A percentile compares a stretch with the other conserved stretches of the same genome.
phyloP scores from a whole-genome alignment of 2,113 vertebrate genomes.

The Paralichthys olivaceus region DNA sequence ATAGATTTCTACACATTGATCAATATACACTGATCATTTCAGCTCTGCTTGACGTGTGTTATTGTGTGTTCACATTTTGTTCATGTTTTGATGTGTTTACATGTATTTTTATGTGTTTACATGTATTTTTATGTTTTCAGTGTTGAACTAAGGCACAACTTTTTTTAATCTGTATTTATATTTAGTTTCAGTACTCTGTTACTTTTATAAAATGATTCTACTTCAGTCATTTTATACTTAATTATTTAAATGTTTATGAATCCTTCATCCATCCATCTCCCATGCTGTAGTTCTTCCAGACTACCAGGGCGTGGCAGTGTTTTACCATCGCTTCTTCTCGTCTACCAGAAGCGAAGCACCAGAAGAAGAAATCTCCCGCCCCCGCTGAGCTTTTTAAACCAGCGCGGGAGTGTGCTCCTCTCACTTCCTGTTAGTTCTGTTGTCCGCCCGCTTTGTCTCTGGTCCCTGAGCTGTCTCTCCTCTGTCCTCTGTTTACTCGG shows the following conservation, averaged over 20 bases:
- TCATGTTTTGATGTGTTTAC: too few species aligned
- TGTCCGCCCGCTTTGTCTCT: neutral
- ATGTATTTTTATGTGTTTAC: too few species aligned
- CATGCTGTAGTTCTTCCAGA: neutral
- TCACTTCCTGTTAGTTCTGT: neutral
- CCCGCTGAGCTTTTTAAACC: constrained; percentile 59
- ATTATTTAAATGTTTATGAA: too few species aligned
- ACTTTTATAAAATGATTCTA: neutral
- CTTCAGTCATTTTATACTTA: neutral
- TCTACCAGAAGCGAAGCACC: neutral
- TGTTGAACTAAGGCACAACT: too few species aligned
- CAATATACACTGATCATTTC: too few species aligned
- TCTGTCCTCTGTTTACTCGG: fast-evolving
- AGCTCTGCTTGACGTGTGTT: too few species aligned
- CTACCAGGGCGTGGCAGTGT: neutral
- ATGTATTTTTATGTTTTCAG: too few species aligned
- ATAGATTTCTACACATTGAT: too few species aligned
- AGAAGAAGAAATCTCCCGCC: constrained; percentile 67
- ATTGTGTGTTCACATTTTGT: too few species aligned
- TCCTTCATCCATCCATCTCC: too few species aligned
- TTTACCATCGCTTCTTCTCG: fast-evolving
- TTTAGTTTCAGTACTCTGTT: neutral
- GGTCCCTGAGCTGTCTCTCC: neutral
- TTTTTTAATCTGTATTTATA: too few species aligned
- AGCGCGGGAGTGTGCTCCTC: constrained; percentile 22